Conservation (phyloP, 2,113 vertebrate species). For the Etheostoma spectabile region DNA sequence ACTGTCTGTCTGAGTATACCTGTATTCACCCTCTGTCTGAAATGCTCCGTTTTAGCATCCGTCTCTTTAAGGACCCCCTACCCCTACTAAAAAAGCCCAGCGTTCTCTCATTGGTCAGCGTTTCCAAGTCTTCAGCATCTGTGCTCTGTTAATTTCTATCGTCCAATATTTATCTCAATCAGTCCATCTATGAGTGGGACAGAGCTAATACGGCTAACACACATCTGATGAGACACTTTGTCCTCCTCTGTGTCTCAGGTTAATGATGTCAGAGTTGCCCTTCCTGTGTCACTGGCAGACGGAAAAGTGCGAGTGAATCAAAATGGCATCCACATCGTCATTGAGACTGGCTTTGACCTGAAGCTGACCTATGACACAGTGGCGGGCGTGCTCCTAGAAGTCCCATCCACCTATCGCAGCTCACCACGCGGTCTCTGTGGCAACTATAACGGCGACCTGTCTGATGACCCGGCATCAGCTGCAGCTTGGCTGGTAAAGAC, state of each 20-base stretch:
- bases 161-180: no score
- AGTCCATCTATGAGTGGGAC: neutral
- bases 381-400: conserved; percentile 12
- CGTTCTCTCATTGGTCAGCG: no score
- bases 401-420: conserved; percentile 41
- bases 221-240: neutral
- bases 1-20: no score
- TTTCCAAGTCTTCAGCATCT: no score
- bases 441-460: conserved; percentile 6
- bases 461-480: conserved; percentile 11
- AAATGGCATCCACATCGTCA: conserved; percentile 45
- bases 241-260: conserved; percentile 14
- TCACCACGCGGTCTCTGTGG: conserved; percentile 35
- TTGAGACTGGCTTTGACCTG: conserved; percentile 40
- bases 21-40: no score
- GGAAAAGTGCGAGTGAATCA: conserved; percentile 21
- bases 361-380: conserved; percentile 27
- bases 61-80: no score
- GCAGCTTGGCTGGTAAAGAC: neutral
- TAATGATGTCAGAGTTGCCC: conserved; percentile 9
- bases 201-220: neutral
- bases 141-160: no score
- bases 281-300: conserved; percentile 26
- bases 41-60: no score
- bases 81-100: no score